Base-by-base conservation (phyloP, 2,113 vertebrate species). In the Heliornis fulica region DNA sequence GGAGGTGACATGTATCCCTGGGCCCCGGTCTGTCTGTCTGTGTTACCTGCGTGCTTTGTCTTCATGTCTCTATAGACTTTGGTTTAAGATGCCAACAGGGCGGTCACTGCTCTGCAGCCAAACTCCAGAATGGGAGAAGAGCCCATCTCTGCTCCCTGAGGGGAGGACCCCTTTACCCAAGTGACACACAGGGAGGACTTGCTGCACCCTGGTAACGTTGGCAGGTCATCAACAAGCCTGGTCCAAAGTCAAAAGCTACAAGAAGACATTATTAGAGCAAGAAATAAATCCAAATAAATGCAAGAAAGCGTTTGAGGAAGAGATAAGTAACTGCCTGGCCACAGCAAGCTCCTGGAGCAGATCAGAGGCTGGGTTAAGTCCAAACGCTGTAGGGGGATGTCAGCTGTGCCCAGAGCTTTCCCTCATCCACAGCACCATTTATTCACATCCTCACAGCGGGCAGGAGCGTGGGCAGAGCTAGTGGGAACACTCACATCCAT, bases 401-500 rank as follows among this genome's bases (percentile, higher is more conserved):
- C 36, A 54, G 57, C 78, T 32, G 23, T 26, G 34, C 23, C 48
- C 4, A 1, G 14, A 18, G 23, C 28, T 76, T 25, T 15, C 43
- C 38, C 57, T 61, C 13, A 12, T 29, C 36, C 50, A 36, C 22
- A 19, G 22, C 6, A 6, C 9, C 36, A 14, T 21, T 25, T 26
- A 20, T 56, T 64, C n/a, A 11, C 25, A 15, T 26, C 19, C 61
- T 23, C 11, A n/a, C 22, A 7, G n/a, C n/a, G 36, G 45, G 23
- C 31, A 13, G 83, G 36, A 66, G 41, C 21, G 5, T 1, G 29
- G 56, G 18, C 26, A 45, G 63, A 63, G 48, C 45, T 21, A 3
- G 16, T 1, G 25, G 60, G 19, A 13, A 25, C 1, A 1, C 40
- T 45, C 13, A 2, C n/a, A 2, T 11, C 1, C 1, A 10, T 36